Evolutionary conservation across 2,888 invertebrate genomes (phyloP).

Genomic region (Orchesella flavescens): DNA sequence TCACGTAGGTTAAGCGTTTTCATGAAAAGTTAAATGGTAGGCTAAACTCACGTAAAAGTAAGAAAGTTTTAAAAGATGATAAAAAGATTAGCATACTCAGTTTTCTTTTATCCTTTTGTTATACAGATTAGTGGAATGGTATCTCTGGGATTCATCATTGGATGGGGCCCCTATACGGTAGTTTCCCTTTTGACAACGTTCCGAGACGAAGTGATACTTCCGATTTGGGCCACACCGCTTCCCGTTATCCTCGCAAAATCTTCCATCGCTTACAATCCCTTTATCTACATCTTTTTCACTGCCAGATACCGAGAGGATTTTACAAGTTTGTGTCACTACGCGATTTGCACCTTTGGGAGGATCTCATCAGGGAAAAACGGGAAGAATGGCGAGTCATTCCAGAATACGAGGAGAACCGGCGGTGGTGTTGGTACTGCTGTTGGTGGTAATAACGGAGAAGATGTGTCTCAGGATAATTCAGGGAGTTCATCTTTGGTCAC

Average conservation of each 20-base stretch:
- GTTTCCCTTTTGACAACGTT: slow-evolving; percentile 63
- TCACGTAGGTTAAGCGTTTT: too few relatives aligned
- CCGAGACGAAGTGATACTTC: slow-evolving; percentile 59
- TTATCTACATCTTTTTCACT: slow-evolving; percentile 70
- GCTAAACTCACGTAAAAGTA: too few relatives aligned
- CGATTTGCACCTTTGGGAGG: background rate
- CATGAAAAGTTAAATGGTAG: too few relatives aligned
- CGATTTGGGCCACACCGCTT: slow-evolving; percentile 66
- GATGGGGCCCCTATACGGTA: slow-evolving; percentile 69
- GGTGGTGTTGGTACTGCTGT: too few relatives aligned
- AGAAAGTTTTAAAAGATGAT: too few relatives aligned
- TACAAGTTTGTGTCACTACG: background rate
- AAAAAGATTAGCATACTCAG: too few relatives aligned
- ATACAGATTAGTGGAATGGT: slow-evolving; percentile 65
- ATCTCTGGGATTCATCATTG: slow-evolving; percentile 67
- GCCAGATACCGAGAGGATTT: slow-evolving; percentile 68
- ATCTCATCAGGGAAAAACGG: background rate
- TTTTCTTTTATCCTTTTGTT: too few relatives aligned
- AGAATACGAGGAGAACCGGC: background rate
- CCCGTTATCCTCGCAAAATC: slow-evolving; percentile 71
- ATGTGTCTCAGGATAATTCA: slow-evolving; percentile 6
- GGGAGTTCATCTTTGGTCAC: slow-evolving; percentile 28
- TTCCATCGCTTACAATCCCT: slow-evolving; percentile 71
- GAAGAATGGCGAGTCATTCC: background rate
- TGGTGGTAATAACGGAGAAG: background rate